phyloP scores from a whole-genome alignment of 2,113 vertebrate genomes.

The Urocolius indicus region DNA sequence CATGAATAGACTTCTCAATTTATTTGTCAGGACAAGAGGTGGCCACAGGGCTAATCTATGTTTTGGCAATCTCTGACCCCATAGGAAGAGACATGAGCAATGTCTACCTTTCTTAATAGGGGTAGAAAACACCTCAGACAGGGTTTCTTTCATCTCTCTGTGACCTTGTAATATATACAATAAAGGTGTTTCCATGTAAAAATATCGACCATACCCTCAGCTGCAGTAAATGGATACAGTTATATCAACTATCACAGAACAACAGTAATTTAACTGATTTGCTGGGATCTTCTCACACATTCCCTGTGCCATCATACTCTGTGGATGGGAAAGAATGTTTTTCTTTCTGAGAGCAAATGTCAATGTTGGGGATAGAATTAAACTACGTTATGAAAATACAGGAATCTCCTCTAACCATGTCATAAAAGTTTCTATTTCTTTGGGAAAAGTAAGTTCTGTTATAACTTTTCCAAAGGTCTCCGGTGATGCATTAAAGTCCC shows the following conservation, averaged over 20 bases:
- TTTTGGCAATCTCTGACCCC: not conserved
- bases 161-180: not conserved
- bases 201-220: not conserved
- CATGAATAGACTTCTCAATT: not conserved
- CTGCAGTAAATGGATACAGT: not conserved
- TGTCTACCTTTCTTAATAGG: not conserved
- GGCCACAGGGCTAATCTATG: not conserved
- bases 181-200: not conserved
- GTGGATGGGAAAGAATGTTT: not conserved
- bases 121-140: not conserved
- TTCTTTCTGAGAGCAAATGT: not conserved
- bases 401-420: not conserved
- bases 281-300: not conserved
- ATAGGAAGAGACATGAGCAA: not conserved
- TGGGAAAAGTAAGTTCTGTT: constrained; percentile 21
- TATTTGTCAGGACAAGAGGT: not conserved
- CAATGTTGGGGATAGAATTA: not conserved
- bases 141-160: not conserved
- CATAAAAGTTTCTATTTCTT: constrained; percentile 24
- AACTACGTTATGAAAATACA: not conserved
- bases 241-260: not conserved
- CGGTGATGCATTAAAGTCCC: constrained; percentile 47
- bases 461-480: constrained; percentile 38
- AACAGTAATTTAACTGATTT: not conserved
- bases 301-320: not conserved